Evolutionary conservation across 2,888 invertebrate genomes (phyloP).

Genomic region (Apodemia hepburni): DNA sequence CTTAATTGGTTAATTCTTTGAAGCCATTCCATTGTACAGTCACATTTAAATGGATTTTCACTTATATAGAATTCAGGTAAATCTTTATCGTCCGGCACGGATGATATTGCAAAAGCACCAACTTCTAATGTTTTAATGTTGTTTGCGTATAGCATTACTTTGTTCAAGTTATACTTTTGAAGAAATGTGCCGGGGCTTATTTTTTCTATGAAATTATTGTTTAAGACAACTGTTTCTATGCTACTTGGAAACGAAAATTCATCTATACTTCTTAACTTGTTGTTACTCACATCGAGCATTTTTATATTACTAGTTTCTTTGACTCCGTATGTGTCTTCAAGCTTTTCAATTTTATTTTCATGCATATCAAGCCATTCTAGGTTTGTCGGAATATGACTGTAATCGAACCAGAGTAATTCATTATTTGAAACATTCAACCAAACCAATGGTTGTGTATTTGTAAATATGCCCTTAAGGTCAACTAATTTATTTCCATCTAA

Average conservation of each 20-base stretch:
- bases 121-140: constrained; percentile 86
- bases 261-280: constrained; percentile 84
- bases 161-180: constrained; percentile 85
- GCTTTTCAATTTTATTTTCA: constrained; percentile 87
- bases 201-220: constrained; percentile 86
- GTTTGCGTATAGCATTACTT: constrained; percentile 89
- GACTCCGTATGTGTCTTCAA: constrained; percentile 86
- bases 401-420: constrained; percentile 89
- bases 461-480: constrained; percentile 89
- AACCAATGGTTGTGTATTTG: constrained; percentile 85
- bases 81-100: constrained; percentile 83
- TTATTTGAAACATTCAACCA: constrained; percentile 92
- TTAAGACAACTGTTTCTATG: constrained; percentile 85
- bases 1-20: constrained; percentile 88
- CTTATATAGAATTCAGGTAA: constrained; percentile 90
- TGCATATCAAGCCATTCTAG: constrained; percentile 91
- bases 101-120: constrained; percentile 84
- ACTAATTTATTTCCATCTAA: constrained; percentile 89
- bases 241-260: constrained; percentile 87
- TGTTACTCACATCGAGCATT: constrained; percentile 89
- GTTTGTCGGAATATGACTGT: constrained; percentile 86
- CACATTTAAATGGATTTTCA: constrained; percentile 91
- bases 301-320: constrained; percentile 84
- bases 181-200: constrained; percentile 86
- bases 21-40: constrained; percentile 94